Base-by-base conservation (phyloP, 1,140 invertebrate species). In the Euwallacea similis region DNA sequence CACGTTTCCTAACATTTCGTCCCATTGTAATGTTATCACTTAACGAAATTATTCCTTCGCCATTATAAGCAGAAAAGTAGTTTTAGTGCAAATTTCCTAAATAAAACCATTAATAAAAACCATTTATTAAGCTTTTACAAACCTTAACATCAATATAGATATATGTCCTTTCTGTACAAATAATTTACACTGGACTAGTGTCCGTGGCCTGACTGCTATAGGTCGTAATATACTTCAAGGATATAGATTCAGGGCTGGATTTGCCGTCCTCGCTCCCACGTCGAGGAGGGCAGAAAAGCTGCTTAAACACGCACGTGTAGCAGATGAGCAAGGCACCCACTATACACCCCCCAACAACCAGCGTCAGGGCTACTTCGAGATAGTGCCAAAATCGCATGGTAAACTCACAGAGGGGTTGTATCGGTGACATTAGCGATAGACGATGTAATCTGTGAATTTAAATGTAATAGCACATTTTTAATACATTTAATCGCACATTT, bases 271-370 rank as follows among this genome's bases (percentile, higher is more conserved):
- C 42, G 7, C 11, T 7, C 7, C 42, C 42, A 3, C 21, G 41
- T 47, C 56, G 66, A 10, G 66, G 41, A 13, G 66, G 66, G 21
- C 66, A 67, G 21, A 67, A 60, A 8, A 67, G 55, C 44, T 67
- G 66, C 55, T 59, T 56, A 47, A 67, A 67, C 42, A 67, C 66
- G 66, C 66, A 67, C 9, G 54, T 67, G 66, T 67, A 67, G 66
- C 66, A 67, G 8, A 59, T 47, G 47, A 67, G 54, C 41, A 67
- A 53, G 13, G 54, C 42, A 33, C 54, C 56, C 8, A 67, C 66
- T 2, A 67, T 67, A 16, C 54, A 58, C 2, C 66, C 56, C 11
- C 66, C 56, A 13, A 67, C 66, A 2, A 21, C 15, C 16, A 67
- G 10, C 7, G 66, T 58, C 10, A 67, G 42, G 7, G 16, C 41